Conservation (phyloP, 1,140 invertebrate species). For the Leptoteleia sp. region DNA sequence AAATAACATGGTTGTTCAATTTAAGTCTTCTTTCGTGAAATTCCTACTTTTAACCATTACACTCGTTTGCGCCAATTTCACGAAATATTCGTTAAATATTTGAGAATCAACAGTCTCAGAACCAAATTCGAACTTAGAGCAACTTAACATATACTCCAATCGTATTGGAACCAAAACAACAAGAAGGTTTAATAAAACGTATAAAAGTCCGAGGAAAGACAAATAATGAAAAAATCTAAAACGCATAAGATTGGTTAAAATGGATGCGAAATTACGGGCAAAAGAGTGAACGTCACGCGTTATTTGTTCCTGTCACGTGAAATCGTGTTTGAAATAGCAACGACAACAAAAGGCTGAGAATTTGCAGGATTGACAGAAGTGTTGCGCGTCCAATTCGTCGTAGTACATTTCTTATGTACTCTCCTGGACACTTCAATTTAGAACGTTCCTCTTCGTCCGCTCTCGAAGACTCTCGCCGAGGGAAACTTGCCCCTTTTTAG, state of each 20-base stretch:
- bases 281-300: constrained; percentile 44
- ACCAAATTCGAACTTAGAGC: no score
- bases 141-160: no score
- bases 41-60: no score
- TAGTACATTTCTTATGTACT: constrained; percentile 64
- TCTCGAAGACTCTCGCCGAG: constrained; percentile 52
- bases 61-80: no score
- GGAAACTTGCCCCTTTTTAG: constrained; percentile 61
- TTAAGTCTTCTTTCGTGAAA: no score
- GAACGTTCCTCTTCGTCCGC: constrained; percentile 45
- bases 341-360: constrained; percentile 52
- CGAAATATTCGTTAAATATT: no score
- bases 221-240: constrained; percentile 11
- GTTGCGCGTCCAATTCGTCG: constrained; percentile 62
- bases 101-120: no score
- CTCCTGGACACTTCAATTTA: constrained; percentile 62
- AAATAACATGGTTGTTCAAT: no score
- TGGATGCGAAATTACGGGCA: constrained; percentile 19
- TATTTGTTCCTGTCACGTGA: constrained; percentile 56
- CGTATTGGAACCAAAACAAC: no score
- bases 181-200: no score
- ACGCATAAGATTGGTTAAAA: constrained; percentile 31
- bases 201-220: no score
- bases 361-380: constrained; percentile 61
- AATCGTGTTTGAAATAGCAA: constrained; percentile 61